Base-by-base conservation (phyloP, 2,888 invertebrate genomes). In the Cotesia congregata region DNA sequence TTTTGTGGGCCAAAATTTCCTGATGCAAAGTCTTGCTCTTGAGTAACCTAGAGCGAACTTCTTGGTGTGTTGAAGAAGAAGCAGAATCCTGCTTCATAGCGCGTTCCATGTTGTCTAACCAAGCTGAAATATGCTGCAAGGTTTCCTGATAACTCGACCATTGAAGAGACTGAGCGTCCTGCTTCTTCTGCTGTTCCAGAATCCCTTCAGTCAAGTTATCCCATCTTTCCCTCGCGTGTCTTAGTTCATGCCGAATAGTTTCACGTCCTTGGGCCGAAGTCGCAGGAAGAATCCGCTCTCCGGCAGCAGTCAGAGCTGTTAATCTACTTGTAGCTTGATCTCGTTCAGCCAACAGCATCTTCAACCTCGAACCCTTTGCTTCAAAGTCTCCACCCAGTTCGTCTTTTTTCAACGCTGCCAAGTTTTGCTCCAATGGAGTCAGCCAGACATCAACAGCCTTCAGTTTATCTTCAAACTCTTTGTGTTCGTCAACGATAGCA, bases 261-360 rank as follows among this genome's bases (percentile, higher is more conserved):
- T 98, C 98, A 79, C 98, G 93, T 0, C 98, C 98, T 83, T 94
- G 94, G 0, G 98, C 95, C 7, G 97, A 96, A 1, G 98, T 98
- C 88, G 97, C 97, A 0, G 97, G 96, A 79, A 97, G 92, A n/a
- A 98, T 93, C 87, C 95, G 94, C 86, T 98, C 98, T 1, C 97
- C 97, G 0, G 95, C 92, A 2, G 94, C 92, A 12, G 94, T 94
- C 17, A 97, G 90, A 61, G 93, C 92, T 74, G 93, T 92, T 50
- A 98, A 91, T 83, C 95, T 93, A 83, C 94, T 94, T 83, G 95
- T 94, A 1, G 96, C 96, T 86, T 96, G 95, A 82, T 97, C 97
- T 82, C 94, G 93, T 86, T 97, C 97, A 7, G 95, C 91, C 70
- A 94, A 87, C 72, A 96, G 90, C 1, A 94, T 91, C 90, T 95